A percentile compares a stretch with the other conserved stretches of the same genome.
Conservation (phyloP, 2,113 vertebrate species). For the Periophthalmus modestus region DNA sequence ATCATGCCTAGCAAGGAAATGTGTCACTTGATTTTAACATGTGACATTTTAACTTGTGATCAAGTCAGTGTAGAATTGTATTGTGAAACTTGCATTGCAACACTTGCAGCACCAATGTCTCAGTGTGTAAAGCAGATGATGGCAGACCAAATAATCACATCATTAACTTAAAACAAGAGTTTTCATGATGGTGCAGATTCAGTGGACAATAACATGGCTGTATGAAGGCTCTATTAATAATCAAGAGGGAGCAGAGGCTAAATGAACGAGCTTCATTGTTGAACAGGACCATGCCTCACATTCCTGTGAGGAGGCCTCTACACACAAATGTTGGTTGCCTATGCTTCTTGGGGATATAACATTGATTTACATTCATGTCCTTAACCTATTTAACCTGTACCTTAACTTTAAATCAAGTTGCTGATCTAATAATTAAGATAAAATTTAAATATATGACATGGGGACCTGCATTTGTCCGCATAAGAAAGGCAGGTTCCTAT, state of each 20-base stretch:
- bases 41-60: background rate
- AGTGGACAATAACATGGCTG: background rate
- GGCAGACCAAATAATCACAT: background rate
- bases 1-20: conserved; percentile 20
- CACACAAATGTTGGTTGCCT: background rate
- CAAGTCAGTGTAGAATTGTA: background rate
- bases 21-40: conserved; percentile 1
- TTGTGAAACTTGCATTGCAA: background rate
- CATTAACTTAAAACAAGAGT: background rate
- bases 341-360: background rate
- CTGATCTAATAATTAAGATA: no score
- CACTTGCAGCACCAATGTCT: background rate
- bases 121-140: background rate
- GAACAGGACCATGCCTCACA: conserved; percentile 12
- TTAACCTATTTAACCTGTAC: background rate
- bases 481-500: background rate
- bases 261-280: background rate
- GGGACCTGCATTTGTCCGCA: background rate
- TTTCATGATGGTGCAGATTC: background rate
- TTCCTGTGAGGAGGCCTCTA: conserved; percentile 11
- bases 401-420: background rate
- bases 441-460: no score
- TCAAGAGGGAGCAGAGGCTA: background rate
- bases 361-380: background rate
- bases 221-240: conserved; percentile 3